Base-by-base conservation (phyloP, 2,888 invertebrate genomes). In the Dyspetes luteomarginatus region DNA sequence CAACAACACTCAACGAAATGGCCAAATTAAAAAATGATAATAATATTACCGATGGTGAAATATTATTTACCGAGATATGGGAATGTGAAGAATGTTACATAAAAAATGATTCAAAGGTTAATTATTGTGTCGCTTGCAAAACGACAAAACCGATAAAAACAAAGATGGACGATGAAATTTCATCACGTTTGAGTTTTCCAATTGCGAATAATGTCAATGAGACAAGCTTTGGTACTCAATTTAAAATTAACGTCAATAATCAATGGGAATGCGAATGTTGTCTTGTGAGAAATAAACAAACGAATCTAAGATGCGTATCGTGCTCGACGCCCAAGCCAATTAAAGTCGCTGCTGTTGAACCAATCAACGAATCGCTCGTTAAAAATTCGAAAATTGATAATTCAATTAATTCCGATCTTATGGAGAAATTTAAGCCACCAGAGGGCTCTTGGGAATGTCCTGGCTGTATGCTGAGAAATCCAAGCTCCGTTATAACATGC, bases 241-340 rank as follows among this genome's bases (percentile, higher is more conserved):
- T 89, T 48, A 89, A 86, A 68, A 80, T 86, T 52, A 81, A 81
- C 22, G 19, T 7, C 4, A 81, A 55, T 28, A 84, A 80, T 71
- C 90, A 92, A 22, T 95, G 95, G 95, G 93, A 93, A 83, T 95
- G 95, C 86, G 84, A 90, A 3, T 92, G 92, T 4, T 95, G 95
- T 88, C 91, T 94, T 89, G 91, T 94, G 3, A 91, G 91, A 67
- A 95, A 95, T 86, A 91, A 93, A 71, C 88, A 88, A 12, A 92
- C 90, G 0, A 88, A 88, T 3, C 85, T 56, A 0, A 93, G 92
- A 68, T 95, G 95, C 88, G 90, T 92, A 2, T 93, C 94, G 1
- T 95, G 95, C 86, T 91, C 92, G 80, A 91, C 93, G 2, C 90
- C 91, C 7, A 94, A 93, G 86, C 92, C 93, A n/a, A 81, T 67